A percentile compares a stretch with the other conserved stretches of the same genome.
phyloP scores from a whole-genome alignment of 2,113 vertebrate species.

The Acrocephalus kingi region DNA sequence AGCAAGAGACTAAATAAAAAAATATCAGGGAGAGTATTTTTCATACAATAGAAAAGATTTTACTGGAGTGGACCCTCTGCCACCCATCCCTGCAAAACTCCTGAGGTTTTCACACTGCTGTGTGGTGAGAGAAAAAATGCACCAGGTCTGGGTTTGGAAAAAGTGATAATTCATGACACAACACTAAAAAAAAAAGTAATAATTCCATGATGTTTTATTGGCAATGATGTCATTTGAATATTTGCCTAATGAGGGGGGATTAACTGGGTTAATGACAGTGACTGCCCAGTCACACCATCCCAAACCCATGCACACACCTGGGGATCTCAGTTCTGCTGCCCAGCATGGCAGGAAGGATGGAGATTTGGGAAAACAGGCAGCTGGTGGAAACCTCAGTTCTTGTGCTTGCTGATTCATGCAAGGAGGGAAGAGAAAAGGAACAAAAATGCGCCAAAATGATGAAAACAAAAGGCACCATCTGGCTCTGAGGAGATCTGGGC shows the following conservation, averaged over 20 bases:
- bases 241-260: background rate
- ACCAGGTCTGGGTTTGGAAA: background rate
- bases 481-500: background rate
- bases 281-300: background rate
- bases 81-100: background rate
- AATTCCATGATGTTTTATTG: background rate
- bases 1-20: background rate
- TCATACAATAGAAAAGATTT: background rate
- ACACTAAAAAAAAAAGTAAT: background rate
- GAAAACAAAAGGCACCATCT: slow-evolving; percentile 17
- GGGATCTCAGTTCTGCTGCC: background rate
- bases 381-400: background rate
- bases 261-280: background rate
- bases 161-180: background rate
- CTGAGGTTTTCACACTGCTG: background rate
- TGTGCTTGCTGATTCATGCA: slow-evolving; percentile 12
- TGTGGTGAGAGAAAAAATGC: background rate
- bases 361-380: background rate
- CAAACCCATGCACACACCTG: background rate
- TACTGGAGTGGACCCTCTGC: background rate
- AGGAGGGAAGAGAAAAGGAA: background rate
- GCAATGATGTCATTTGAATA: background rate
- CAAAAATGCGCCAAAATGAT: background rate
- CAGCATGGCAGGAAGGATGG: background rate
- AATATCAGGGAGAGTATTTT: background rate